Percentiles rank a stretch among this genome's conserved stretches.
These are phyloP conservation scores for Esox lucius DNA, from an alignment of 2,797 vertebrate species.

Conservation along the genomic window DNA sequence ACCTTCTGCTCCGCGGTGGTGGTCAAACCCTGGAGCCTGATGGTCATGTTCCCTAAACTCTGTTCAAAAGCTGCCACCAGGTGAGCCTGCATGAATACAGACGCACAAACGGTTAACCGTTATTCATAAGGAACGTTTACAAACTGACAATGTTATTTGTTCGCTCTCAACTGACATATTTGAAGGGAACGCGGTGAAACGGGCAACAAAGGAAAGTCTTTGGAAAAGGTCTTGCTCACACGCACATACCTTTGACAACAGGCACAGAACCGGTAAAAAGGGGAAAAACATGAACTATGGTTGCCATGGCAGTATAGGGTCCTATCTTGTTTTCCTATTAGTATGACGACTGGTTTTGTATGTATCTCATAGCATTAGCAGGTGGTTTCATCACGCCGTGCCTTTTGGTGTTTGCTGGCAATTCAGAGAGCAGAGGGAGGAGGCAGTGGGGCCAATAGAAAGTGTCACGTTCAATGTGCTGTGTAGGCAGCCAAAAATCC, in stretches of 20 bases:
- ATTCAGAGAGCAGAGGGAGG: conserved; percentile 17
- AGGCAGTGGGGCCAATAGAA: conserved; percentile 15
- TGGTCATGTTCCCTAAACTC: conserved; percentile 87
- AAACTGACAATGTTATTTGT: neutral
- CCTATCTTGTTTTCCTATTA: too few relatives aligned
- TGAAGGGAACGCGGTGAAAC: neutral
- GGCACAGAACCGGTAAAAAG: neutral
- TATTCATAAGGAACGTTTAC: neutral
- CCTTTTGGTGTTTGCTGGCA: conserved; percentile 15
- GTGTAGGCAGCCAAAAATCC: neutral
- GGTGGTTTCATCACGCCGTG: conserved; percentile 12
- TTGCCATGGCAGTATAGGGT: too few relatives aligned
- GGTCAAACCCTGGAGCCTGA: conserved; percentile 85
- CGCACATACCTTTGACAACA: neutral
- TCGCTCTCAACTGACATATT: neutral
- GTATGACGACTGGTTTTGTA: too few relatives aligned
- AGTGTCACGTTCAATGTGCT: conserved; percentile 1
- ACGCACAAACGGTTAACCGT: neutral
- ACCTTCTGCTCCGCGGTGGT: conserved; percentile 88
- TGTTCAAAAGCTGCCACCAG: conserved; percentile 89
- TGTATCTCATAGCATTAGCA: neutral
- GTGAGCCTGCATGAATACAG: conserved; percentile 75
- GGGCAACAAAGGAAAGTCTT: neutral
- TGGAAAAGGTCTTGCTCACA: neutral
- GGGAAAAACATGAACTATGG: too few relatives aligned